Conservation (phyloP, 2,113 vertebrate species). For the Phylloscopus trochilus region DNA sequence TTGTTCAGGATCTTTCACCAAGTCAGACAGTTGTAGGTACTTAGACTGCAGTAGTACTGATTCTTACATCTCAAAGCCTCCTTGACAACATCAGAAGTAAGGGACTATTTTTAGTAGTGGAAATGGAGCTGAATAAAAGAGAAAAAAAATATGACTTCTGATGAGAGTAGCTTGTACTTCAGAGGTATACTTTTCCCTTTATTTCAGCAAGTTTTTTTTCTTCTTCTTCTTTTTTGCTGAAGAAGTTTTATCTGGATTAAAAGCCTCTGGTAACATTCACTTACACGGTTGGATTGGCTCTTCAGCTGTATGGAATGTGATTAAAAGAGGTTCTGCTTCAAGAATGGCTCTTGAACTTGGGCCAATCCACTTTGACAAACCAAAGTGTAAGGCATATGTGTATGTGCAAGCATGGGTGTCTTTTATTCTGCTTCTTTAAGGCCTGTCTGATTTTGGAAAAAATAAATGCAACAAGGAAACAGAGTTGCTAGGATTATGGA, state of each 20-base stretch:
- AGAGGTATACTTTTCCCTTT: neutral
- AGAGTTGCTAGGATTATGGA: neutral
- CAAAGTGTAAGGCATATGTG: neutral
- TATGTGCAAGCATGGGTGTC: neutral
- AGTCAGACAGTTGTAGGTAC: neutral
- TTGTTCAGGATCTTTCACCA: neutral
- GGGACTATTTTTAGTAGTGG: neutral
- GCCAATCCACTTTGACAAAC: neutral
- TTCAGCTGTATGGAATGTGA: constrained; percentile 31
- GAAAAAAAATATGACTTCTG: neutral
- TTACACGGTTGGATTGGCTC: neutral
- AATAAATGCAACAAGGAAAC: neutral
- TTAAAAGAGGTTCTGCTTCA: constrained; percentile 39
- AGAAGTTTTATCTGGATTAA: constrained; percentile 16
- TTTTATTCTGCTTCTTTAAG: constrained; percentile 16
- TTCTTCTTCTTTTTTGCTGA: neutral
- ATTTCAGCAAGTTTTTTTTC: neutral
- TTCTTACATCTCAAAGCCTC: constrained; percentile 6
- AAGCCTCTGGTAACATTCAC: neutral
- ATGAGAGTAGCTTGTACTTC: neutral
- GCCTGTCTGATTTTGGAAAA: neutral
- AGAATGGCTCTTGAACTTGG: constrained; percentile 43
- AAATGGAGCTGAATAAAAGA: neutral
- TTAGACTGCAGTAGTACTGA: neutral
- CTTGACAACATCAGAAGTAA: neutral